Conservation (phyloP, 1,140 invertebrate genomes). For the Metopolophium dirhodum region DNA sequence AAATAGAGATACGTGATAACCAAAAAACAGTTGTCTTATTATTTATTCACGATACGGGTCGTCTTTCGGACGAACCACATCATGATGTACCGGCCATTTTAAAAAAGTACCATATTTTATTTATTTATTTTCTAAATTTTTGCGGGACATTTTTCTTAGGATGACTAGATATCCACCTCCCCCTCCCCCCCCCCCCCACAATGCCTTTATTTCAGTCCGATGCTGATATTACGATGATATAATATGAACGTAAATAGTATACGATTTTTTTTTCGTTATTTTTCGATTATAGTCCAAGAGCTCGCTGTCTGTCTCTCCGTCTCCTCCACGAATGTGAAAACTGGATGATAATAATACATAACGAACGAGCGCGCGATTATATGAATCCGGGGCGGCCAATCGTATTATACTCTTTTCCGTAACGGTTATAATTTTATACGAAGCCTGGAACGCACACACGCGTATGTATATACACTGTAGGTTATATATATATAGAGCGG, state of each 20-base stretch:
- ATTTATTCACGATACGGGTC: too few species aligned
- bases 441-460: neutral
- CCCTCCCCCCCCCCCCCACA: too few species aligned
- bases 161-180: neutral
- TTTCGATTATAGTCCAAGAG: neutral
- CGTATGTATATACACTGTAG: neutral
- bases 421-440: conserved; percentile 42
- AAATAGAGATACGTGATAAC: too few species aligned
- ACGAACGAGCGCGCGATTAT: neutral
- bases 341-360: neutral
- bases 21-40: too few species aligned
- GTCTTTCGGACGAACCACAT: too few species aligned
- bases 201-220: neutral
- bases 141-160: neutral
- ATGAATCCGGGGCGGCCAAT: neutral
- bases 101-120: neutral
- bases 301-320: neutral
- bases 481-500: neutral
- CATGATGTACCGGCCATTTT: neutral
- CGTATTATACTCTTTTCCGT: conserved; percentile 40
- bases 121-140: neutral
- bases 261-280: neutral
- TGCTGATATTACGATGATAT: too few species aligned
- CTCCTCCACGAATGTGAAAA: neutral
- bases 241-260: neutral